Percentiles rank a stretch among this genome's conserved stretches.
phyloP scores from a whole-genome alignment of 2,888 invertebrate species.

The Caenorhabditis macrosperma region DNA sequence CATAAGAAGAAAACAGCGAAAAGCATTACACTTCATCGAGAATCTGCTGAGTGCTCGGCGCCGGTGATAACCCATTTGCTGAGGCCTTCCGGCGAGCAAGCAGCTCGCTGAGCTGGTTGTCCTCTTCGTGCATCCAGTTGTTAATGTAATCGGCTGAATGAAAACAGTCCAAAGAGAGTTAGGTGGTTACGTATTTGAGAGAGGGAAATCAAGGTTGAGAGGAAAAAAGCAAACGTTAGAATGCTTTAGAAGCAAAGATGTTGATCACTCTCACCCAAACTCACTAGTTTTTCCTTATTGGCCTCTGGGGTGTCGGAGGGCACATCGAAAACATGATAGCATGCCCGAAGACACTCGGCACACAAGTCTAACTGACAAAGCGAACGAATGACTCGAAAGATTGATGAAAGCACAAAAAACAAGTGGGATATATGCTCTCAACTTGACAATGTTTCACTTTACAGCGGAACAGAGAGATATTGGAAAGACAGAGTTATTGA shows the following conservation, averaged over 20 bases:
- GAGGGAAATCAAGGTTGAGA: background rate
- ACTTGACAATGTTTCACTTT: slow-evolving; percentile 40
- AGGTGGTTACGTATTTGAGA: background rate
- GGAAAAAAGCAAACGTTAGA: background rate
- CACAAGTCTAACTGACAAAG: slow-evolving; percentile 1
- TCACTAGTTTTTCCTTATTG: slow-evolving; percentile 58
- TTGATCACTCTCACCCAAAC: slow-evolving; percentile 32
- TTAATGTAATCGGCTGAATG: background rate
- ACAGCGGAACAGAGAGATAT: slow-evolving; percentile 30
- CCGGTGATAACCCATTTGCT: slow-evolving; percentile 56
- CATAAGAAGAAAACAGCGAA: slow-evolving; percentile 17
- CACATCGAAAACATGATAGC: slow-evolving; percentile 43
- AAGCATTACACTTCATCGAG: slow-evolving; percentile 51
- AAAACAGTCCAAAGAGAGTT: background rate
- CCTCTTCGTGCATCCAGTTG: slow-evolving; percentile 50
- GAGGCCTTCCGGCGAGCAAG: slow-evolving; percentile 52
- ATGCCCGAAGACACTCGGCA: slow-evolving; percentile 13
- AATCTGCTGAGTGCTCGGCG: slow-evolving; percentile 50
- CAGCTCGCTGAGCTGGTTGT: slow-evolving; percentile 55
- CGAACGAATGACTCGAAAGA: slow-evolving; percentile 28
- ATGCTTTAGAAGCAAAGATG: slow-evolving; percentile 11
- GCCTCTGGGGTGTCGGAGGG: slow-evolving; percentile 47
- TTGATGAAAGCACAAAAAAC: slow-evolving; percentile 29
- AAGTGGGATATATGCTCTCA: slow-evolving; percentile 25
- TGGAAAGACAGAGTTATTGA: slow-evolving; percentile 14